Conservation (phyloP, 1,140 invertebrate species). For the Drosophila melanogaster region Release_6_plus_ISO1_MT NC_004354.4:930001-930500, state of each 20-base stretch:
- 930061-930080: not conserved
- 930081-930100: not conserved
- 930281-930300: not conserved
- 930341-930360: conserved; percentile 7
- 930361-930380: conserved; percentile 3
- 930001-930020: not conserved
- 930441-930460: conserved; percentile 49
- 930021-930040: too few species aligned
- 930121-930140: not conserved
- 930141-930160: not conserved
- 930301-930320: conserved; percentile 7
- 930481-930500: not conserved
- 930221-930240: not conserved
- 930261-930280: not conserved
- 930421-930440: not conserved
- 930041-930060: not conserved
- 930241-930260: not conserved
- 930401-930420: not conserved
- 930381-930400: too few species aligned
- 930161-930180: not conserved
- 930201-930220: not conserved
- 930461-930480: too few species aligned
- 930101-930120: not conserved
- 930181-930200: not conserved
- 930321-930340: not conserved